Evolutionary conservation across 1,140 invertebrate genomes (phyloP).

Genomic region (Teleopsis dalmanni): DNA sequence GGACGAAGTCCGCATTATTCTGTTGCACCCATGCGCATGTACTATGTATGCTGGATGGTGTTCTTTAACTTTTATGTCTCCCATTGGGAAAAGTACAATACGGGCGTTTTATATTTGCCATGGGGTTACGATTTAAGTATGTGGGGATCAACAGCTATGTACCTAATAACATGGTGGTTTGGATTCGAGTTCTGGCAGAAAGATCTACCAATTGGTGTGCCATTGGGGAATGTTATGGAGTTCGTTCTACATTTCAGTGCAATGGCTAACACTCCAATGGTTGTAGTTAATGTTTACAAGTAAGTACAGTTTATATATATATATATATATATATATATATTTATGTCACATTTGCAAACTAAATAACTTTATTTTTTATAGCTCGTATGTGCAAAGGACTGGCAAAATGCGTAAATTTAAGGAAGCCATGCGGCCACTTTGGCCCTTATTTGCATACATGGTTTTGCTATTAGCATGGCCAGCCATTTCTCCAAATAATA

Average conservation of each 20-base stretch:
- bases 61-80: constrained; percentile 88
- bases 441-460: constrained; percentile 69
- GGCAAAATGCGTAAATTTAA: constrained; percentile 68
- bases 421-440: constrained; percentile 75
- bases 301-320: constrained; percentile 60
- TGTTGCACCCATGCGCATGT: constrained; percentile 65
- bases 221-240: constrained; percentile 73
- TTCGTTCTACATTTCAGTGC: constrained; percentile 75
- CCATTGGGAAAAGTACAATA: constrained; percentile 98
- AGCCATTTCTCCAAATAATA: constrained; percentile 61
- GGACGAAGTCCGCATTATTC: constrained; percentile 61
- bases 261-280: constrained; percentile 75
- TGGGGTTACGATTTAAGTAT: constrained; percentile 96
- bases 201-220: constrained; percentile 56
- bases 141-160: constrained; percentile 49
- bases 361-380: constrained; percentile 36
- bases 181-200: constrained; percentile 80
- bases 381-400: constrained; percentile 69
- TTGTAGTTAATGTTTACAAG: constrained; percentile 83
- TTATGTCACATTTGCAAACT: constrained; percentile 11
- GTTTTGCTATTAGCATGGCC: constrained; percentile 71
- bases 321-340: constrained; percentile 36
- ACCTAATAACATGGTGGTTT: constrained; percentile 47
- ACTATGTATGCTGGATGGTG: constrained; percentile 82
- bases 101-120: constrained; percentile 86